These are phyloP conservation scores for Centropristis striata DNA, from an alignment of 2,113 vertebrate species.

Conservation along the genomic window DNA sequence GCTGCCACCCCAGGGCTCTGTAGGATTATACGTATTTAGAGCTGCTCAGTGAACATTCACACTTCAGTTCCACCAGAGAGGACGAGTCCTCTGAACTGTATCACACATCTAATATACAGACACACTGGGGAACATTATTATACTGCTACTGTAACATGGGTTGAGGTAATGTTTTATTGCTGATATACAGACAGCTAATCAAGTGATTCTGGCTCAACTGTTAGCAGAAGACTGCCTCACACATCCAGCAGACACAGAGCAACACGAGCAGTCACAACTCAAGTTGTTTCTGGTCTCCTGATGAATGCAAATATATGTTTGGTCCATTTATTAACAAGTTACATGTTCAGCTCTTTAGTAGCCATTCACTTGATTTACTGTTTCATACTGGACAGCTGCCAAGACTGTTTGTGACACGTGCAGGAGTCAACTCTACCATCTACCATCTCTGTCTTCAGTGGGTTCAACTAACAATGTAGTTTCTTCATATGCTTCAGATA, in stretches of 20 bases:
- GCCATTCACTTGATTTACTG: no score
- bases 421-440: no score
- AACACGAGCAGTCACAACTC: background rate
- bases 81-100: background rate
- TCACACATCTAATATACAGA: background rate
- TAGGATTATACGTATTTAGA: constrained; percentile 49
- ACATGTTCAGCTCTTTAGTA: no score
- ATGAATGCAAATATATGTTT: no score
- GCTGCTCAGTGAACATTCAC: constrained; percentile 30
- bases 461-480: no score
- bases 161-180: background rate
- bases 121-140: background rate
- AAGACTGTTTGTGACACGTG: no score
- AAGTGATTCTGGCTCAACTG: background rate
- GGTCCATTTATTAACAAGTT: no score
- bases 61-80: constrained; percentile 6
- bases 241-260: background rate
- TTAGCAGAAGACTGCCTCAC: background rate
- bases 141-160: background rate
- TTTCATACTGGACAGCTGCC: no score
- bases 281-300: background rate
- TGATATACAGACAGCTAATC: background rate
- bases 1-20: constrained; percentile 33
- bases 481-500: no score
- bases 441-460: no score